These are phyloP conservation scores for Falco novaeseelandiae DNA, from an alignment of 2,797 vertebrate genomes.

Conservation along the genomic window DNA sequence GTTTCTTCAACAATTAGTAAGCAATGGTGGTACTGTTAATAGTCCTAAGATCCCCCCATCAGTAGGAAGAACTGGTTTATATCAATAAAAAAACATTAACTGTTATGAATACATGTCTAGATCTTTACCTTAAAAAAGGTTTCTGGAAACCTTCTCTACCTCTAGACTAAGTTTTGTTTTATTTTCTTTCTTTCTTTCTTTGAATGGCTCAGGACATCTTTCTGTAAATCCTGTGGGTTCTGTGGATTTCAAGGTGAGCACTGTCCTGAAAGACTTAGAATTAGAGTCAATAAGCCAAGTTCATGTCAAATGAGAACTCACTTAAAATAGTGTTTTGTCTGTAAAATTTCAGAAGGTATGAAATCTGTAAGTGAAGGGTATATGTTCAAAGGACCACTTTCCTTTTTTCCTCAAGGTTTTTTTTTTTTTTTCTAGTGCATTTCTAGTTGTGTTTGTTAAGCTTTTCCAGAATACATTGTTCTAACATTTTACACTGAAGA, in stretches of 20 bases:
- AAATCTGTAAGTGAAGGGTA: background rate
- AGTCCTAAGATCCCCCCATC: background rate
- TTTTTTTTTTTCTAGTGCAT: background rate
- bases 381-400: background rate
- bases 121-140: background rate
- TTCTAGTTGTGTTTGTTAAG: background rate
- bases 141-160: background rate
- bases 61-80: background rate
- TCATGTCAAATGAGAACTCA: background rate
- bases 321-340: background rate
- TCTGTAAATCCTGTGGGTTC: background rate
- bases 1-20: constrained; percentile 16
- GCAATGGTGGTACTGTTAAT: background rate
- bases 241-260: background rate
- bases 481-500: background rate
- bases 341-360: background rate
- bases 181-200: background rate
- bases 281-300: background rate
- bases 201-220: background rate
- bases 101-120: background rate
- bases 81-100: background rate
- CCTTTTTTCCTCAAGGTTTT: background rate
- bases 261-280: background rate
- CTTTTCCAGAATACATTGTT: background rate
- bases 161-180: rapidly evolving